A percentile compares a stretch with the other conserved stretches of the same genome.
Evolutionary conservation across 2,888 invertebrate species (phyloP).

Genomic region (Melieria picta): DNA sequence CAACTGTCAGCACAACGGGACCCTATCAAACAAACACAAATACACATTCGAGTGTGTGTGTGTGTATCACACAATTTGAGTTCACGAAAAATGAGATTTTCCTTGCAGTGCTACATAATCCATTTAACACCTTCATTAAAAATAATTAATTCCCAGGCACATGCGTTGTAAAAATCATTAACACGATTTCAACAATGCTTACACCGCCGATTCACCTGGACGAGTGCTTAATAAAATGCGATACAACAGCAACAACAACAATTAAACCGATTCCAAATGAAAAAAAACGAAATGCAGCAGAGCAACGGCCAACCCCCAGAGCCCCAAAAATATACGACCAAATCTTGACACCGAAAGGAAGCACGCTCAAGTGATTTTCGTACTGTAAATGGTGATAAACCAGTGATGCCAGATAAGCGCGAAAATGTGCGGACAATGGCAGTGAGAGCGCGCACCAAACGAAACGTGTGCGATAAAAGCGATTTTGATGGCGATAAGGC

Average conservation of each 20-base stretch:
- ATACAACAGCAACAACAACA: not conserved
- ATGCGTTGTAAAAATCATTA: slow-evolving; percentile 41
- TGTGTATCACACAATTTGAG: not conserved
- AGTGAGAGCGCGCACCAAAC: not conserved
- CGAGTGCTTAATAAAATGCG: not conserved
- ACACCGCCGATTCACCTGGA: not conserved
- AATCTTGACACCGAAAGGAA: slow-evolving; percentile 23
- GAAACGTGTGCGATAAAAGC: slow-evolving; percentile 15
- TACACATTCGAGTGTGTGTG: too few species aligned
- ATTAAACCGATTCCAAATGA: not conserved
- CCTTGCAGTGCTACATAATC: slow-evolving; percentile 9
- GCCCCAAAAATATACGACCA: not conserved
- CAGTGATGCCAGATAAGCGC: not conserved
- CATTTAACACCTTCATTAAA: slow-evolving; percentile 58
- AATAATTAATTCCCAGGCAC: slow-evolving; percentile 60
- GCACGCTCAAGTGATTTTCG: slow-evolving; percentile 34
- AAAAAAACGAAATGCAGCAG: not conserved
- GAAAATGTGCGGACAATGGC: not conserved
- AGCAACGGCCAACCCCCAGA: not conserved
- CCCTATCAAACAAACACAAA: too few species aligned
- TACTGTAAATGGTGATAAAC: not conserved
- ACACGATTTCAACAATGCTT: slow-evolving; percentile 7
- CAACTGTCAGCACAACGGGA: too few species aligned
- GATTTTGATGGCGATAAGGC: slow-evolving; percentile 32
- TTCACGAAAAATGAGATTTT: slow-evolving; percentile 1